Base-by-base conservation (phyloP, 2,797 vertebrate species). In the Anas capensis region DNA sequence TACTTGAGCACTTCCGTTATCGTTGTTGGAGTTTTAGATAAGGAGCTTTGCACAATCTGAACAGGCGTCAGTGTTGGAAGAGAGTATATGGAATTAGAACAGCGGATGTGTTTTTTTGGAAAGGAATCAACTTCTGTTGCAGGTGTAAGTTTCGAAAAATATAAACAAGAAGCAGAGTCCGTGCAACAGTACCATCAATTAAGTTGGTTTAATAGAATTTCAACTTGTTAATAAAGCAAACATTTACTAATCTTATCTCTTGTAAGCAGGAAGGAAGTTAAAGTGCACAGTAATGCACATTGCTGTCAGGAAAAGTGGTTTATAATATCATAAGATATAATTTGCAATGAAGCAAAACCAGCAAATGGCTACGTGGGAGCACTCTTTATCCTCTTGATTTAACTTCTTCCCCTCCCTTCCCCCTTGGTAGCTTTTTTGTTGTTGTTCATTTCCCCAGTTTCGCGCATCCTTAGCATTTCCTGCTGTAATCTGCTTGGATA, bases 1-100 rank as follows among this genome's bases (percentile, higher is more conserved):
- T 98, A 98, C 98, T 98, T 98, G 97, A 98, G 77, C 93, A 92
- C 92, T 80, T 96, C 85, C 1, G 97, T 98, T 98, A 97, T 98
- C 97, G 97, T 97, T 97, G 89, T 46, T 94, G 82, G 97, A 96
- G 82, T 97, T 96, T 96, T 92, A 97, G 96, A 98, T 98, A 97
- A 98, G 92, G 92, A 96, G 93, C 94, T 96, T 96, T 96, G 92
- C 95, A 94, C 95, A 94, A 69, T 75, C 88, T 65, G 70, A 91
- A 66, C 62, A 68, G 76, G 71, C 51, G 2, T 62, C 77, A 11
- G 36, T 77, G 21, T 44, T 62, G 86, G 92, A 86, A 88, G 62
- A 53, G 94, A 86, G 78, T 80, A 36, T 46, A 23, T 48, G 62
- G 85, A 93, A 94, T 92, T 66, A 88, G 82, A 97, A 73, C 71